Conservation (phyloP, 2,888 invertebrate species). For the Flexamia atlantica region DNA sequence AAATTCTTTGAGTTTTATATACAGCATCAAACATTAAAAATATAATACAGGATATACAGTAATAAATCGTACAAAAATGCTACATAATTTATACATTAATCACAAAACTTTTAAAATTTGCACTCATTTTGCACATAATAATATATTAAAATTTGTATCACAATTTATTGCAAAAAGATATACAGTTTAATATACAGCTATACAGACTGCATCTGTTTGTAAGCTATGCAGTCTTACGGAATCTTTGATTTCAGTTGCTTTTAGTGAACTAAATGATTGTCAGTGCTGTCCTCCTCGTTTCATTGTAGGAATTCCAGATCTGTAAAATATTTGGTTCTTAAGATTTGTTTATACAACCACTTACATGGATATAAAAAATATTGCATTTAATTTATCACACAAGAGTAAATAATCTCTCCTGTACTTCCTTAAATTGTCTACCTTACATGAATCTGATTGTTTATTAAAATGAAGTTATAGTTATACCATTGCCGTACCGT, state of each 20-base stretch:
- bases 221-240: slow-evolving; percentile 4
- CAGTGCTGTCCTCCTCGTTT: background rate
- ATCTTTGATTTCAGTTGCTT: slow-evolving; percentile 8
- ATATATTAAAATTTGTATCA: slow-evolving; percentile 31
- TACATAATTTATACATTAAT: slow-evolving; percentile 14
- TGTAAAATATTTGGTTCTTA: slow-evolving; percentile 5
- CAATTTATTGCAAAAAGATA: slow-evolving; percentile 26
- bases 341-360: background rate
- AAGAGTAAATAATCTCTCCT: no score
- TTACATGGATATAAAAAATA: no score
- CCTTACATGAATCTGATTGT: no score
- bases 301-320: slow-evolving; percentile 7
- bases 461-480: no score
- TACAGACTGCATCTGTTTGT: background rate
- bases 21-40: slow-evolving; percentile 5
- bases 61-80: slow-evolving; percentile 8
- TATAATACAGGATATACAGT: background rate
- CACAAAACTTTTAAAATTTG: slow-evolving; percentile 25
- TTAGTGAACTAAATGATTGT: background rate
- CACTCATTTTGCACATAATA: background rate
- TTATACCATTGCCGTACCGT: no score
- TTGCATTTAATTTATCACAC: no score
- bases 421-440: no score
- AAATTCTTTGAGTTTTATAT: background rate
- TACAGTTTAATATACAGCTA: slow-evolving; percentile 19